phyloP scores from a whole-genome alignment of 2,113 vertebrate genomes.

The Acrocephalus kingi region DNA sequence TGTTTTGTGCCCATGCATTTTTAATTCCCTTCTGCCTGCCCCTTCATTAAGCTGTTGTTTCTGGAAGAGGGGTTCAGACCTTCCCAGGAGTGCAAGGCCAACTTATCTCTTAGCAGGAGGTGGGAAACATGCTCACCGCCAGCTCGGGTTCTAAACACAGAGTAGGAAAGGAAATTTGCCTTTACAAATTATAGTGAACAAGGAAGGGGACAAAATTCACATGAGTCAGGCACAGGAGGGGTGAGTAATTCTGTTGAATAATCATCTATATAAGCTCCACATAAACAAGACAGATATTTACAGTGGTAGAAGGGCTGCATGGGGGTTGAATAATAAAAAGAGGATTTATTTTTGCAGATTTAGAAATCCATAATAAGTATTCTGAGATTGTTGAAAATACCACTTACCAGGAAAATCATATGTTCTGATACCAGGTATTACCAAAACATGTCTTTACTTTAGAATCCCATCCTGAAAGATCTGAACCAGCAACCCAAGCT shows the following conservation, averaged over 20 bases:
- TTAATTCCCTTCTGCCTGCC: background rate
- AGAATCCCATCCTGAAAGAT: background rate
- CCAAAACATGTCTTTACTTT: background rate
- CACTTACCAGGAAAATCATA: background rate
- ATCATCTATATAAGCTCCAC: background rate
- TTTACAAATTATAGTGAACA: background rate
- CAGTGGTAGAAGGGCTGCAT: background rate
- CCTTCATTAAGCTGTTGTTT: background rate
- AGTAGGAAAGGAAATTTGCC: background rate
- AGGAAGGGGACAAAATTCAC: background rate
- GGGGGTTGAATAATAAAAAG: background rate
- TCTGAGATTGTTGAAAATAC: background rate
- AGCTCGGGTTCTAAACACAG: background rate
- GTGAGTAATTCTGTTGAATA: background rate
- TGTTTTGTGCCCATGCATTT: background rate
- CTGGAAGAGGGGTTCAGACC: background rate
- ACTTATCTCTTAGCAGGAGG: background rate
- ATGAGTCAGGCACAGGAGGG: background rate
- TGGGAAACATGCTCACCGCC: fast-evolving
- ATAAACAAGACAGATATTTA: background rate
- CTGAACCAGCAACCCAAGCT: background rate
- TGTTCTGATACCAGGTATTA: background rate
- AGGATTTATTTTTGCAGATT: background rate
- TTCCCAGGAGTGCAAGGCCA: background rate
- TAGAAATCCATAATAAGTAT: background rate